Evolutionary conservation across 1,140 invertebrate genomes (phyloP), one percentile per base, ranked within the genome.

Genomic region (Phymastichus coffea): DNA sequence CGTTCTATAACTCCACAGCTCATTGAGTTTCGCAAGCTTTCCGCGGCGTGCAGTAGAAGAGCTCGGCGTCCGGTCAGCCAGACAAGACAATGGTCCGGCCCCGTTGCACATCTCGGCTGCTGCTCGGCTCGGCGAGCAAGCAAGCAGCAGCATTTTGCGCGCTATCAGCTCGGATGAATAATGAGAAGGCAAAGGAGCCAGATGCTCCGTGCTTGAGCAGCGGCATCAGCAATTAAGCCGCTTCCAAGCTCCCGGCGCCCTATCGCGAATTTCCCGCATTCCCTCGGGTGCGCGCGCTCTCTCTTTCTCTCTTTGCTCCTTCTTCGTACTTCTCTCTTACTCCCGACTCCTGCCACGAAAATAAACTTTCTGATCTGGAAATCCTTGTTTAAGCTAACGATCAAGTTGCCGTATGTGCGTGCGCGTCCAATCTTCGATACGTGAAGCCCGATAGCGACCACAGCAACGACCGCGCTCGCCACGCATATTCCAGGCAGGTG

Each of bases 221-320:
- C n/a, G n/a, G n/a, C n/a, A n/a, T n/a, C n/a, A n/a, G n/a, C 9
- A 22, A 8, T 43, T 1, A 30, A 28, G 4, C 1, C 4, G 3
- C 10, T 7, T 20, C n/a, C 15, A 19, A 28, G 23, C 19, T 15
- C 30, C 9, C 35, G 15, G 10, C 20, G 3, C n/a, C n/a, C 41
- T 55, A 55, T 25, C 41, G 52, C 22, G 53, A 46, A 56, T 56
- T 56, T 56, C 46, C 53, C 28, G 19, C n/a, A 56, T 56, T 46
- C 52, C 43, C 28, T 20, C 23, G 44, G 40, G 40, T 17, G 15
- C 38, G 41, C 26, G 12, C 20, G 47, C 47, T 49, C 23, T 35
- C 26, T 37, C 3, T n/a, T 47, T 19, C 12, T 8, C 20, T 30
- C 20, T 47, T n/a, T n/a, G n/a, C n/a, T n/a, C n/a, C n/a, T n/a